These are phyloP conservation scores for Chymomyza procnemis DNA, from an alignment of 2,888 invertebrate species.

Conservation along the genomic window DNA sequence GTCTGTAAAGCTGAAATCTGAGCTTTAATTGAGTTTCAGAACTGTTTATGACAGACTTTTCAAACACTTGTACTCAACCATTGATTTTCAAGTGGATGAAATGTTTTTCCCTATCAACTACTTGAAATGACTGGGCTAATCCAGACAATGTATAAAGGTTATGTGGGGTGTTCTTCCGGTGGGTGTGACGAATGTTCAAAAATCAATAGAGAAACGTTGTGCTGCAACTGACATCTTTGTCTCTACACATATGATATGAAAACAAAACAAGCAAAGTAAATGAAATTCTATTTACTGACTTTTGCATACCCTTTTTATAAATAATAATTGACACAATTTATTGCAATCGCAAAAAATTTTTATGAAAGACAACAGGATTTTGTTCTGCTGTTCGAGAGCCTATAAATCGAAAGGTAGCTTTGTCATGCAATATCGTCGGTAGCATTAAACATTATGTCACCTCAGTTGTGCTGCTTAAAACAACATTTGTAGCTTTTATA, in stretches of 20 bases:
- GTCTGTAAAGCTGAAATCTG: neutral
- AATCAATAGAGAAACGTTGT: constrained; percentile 49
- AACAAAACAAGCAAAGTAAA: neutral
- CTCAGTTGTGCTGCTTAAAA: too few species aligned
- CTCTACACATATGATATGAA: neutral
- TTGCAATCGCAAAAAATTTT: too few species aligned
- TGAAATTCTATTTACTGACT: neutral
- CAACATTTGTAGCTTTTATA: too few species aligned
- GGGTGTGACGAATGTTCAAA: constrained; percentile 39
- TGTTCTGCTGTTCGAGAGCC: too few species aligned
- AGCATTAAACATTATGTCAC: too few species aligned
- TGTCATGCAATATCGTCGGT: too few species aligned
- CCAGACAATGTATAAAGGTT: neutral
- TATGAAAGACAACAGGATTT: too few species aligned
- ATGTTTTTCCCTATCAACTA: neutral
- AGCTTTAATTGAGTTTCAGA: neutral
- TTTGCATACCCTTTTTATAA: neutral
- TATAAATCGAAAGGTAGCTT: too few species aligned
- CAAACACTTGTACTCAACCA: neutral
- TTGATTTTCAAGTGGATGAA: neutral
- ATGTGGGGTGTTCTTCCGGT: neutral
- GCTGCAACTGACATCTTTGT: constrained; percentile 54
- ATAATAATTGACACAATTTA: too few species aligned
- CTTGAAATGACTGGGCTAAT: neutral
- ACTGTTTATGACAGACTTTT: neutral